phyloP scores from a whole-genome alignment of 2,113 vertebrate genomes.

The Loxodonta africana region DNA sequence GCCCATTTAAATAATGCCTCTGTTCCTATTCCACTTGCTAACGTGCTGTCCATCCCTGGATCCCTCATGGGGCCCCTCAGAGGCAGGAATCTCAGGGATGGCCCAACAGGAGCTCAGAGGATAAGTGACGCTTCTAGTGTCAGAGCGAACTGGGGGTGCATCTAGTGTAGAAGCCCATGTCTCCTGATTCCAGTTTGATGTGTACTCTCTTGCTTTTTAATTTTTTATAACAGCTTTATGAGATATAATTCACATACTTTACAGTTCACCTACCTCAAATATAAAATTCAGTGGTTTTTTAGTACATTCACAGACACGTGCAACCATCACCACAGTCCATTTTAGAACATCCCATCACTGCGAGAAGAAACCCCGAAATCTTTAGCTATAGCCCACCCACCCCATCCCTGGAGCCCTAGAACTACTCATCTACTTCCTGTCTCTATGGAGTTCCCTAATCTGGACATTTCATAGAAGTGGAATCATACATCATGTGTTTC shows the following conservation, averaged over 20 bases:
- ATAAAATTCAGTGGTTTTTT: neutral
- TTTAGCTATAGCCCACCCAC: neutral
- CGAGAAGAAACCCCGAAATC: neutral
- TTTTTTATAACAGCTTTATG: neutral
- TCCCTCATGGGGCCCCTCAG: neutral
- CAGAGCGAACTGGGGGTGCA: neutral
- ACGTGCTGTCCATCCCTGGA: neutral
- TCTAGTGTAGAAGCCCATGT: neutral
- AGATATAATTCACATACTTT: neutral
- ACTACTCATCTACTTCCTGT: neutral
- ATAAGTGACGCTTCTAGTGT: neutral
- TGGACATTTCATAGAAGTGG: neutral
- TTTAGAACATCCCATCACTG: neutral
- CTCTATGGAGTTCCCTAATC: neutral
- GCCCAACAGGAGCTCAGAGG: neutral
- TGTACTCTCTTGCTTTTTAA: neutral
- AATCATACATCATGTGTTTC: neutral
- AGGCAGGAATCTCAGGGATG: neutral
- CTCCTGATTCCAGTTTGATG: neutral
- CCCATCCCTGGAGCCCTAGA: neutral
- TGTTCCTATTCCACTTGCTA: neutral
- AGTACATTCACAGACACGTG: neutral
- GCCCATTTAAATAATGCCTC: conserved; percentile 48
- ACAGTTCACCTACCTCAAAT: neutral
- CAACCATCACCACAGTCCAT: neutral